Evolutionary conservation across 2,113 vertebrate species (phyloP), one percentile per base, ranked within the genome.

Genomic region (Zapornia atra): DNA sequence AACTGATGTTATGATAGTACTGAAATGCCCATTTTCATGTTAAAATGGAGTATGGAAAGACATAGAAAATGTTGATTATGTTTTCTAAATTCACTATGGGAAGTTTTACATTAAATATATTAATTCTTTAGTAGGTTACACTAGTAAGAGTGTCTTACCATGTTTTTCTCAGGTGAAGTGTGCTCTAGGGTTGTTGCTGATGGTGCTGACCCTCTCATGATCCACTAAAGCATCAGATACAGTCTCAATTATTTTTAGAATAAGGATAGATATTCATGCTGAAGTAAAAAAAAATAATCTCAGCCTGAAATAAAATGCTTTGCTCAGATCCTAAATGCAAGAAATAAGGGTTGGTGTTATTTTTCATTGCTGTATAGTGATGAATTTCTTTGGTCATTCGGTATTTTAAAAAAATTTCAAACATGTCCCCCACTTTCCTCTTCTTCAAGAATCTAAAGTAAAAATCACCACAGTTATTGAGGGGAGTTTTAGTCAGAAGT

Each of bases 231-330:
- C 9, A 66, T 51, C 33, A 38, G 5, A 33, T 73, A 34, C 9
- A 28, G 50, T 68, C 28, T 63, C 13, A 68, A n/a, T 60, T 44
- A 46, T 63, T 79, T 53, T 4, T 61, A 70, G 15, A 65, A 6
- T 0, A 0, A 3, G 64, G 5, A 64, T 31, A 87, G 79, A 54
- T 40, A 59, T 28, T 12, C 21, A 63, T 1, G 2, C 5, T 24
- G 26, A 81, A 24, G 50, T 61, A 5, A 68, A 76, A 71, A 76
- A 38, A 38, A 3, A 28, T n/a, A n/a, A 12, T 6, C 38, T 53
- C 19, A 38, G 14, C 11, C 42, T 44, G 31, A 59, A 57, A 57
- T 53, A 36, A 65, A 70, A 68, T 80, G 2, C 12, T 56, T 82
- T 63, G 6, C 28, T 86, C 28, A 46, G 5, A 22, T 44, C 66